These are phyloP conservation scores for Nerophis ophidion DNA, from an alignment of 2,113 vertebrate species.

Conservation along the genomic window DNA sequence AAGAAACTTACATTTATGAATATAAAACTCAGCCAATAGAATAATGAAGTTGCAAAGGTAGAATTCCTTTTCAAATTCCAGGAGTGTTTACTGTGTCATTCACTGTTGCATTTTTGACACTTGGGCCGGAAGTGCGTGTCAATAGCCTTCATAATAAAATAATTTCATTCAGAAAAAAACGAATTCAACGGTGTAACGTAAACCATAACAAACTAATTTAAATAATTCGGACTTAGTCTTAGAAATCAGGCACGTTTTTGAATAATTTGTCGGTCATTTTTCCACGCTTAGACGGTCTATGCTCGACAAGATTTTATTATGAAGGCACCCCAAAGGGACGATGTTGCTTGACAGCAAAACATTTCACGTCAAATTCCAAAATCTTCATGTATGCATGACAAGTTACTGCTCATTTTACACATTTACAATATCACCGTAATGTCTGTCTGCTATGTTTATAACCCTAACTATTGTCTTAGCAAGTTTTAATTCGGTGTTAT, in stretches of 20 bases:
- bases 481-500: no score
- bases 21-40: no score
- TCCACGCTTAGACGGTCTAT: background rate
- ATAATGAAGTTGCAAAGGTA: no score
- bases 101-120: background rate
- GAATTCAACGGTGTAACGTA: no score
- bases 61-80: no score
- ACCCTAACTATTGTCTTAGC: background rate
- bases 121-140: background rate
- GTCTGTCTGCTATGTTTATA: background rate
- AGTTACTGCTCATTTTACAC: background rate
- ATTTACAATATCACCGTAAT: background rate
- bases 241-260: no score
- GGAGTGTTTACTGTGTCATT: background rate
- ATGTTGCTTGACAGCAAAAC: slow-evolving; percentile 11
- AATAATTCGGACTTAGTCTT: no score
- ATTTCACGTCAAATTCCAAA: slow-evolving; percentile 63
- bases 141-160: background rate
- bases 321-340: slow-evolving; percentile 10
- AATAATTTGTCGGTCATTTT: no score
- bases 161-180: no score
- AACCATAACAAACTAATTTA: no score
- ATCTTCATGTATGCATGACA: slow-evolving; percentile 1
- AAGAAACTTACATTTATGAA: no score
- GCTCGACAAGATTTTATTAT: slow-evolving; percentile 30